Evolutionary conservation across 2,113 vertebrate species (phyloP), one percentile per base, ranked within the genome.

Genomic region (Promerops cafer): DNA sequence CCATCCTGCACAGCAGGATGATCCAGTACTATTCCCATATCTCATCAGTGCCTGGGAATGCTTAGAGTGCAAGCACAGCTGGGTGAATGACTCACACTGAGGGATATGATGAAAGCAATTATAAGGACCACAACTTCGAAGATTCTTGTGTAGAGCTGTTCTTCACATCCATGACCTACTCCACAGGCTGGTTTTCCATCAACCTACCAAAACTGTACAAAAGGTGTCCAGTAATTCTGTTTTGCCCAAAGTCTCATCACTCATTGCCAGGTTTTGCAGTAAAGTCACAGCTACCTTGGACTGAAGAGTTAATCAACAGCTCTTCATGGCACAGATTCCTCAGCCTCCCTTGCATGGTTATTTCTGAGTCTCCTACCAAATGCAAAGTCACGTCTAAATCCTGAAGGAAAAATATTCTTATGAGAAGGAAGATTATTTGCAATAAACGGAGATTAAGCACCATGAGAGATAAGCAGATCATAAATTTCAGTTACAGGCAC

Each of bases 401-500:
- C 85, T 70, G 78, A 89, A 87, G 71, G 53, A 45, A 91, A 88
- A 94, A 83, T 37, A 63, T n/a, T 90, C 74, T 37, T 30, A 74
- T 8, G 52, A 87, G 75, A 90, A 94, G 83, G 81, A 89, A 90
- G 42, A 90, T 56, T 20, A 63, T 33, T 77, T 64, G 52, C 70
- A 88, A 70, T 83, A 78, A 83, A 66, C 2, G 5, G 50, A 71
- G 90, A 89, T 90, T 69, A 80, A 91, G 75, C 15, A 3, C 42
- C 50, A 61, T 3, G 16, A 89, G 59, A 89, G 76, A 93, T 57
- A 94, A 95, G 72, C 57, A 84, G 93, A 88, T 20, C 52, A 35
- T 66, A 84, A 40, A 92, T 87, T 92, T 92, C 86, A 92, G 75
- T 87, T 89, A 63, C 75, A 88, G 91, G 68, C 47, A 50, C 65